phyloP scores from a whole-genome alignment of 2,113 vertebrate genomes.

The Equus przewalskii region DNA sequence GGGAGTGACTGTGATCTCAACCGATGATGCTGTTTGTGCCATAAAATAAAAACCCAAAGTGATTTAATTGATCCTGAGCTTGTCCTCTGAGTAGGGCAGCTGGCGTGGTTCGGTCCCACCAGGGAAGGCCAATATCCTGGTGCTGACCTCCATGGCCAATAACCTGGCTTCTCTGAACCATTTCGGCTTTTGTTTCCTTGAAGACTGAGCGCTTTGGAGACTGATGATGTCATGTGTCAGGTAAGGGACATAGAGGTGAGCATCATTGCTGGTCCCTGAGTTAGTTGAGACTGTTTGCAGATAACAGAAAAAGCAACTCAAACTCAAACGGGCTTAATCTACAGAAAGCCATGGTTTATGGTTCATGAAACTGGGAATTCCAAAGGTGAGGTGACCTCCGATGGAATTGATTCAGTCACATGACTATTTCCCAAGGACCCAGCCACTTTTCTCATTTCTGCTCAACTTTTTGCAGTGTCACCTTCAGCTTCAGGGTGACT shows the following conservation, averaged over 20 bases:
- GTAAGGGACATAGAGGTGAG: not conserved
- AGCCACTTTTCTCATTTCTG: not conserved
- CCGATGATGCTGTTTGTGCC: not conserved
- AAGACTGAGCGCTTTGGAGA: not conserved
- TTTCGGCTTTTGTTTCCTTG: not conserved
- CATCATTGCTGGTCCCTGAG: too few species aligned
- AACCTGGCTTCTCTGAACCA: not conserved
- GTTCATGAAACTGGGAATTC: not conserved
- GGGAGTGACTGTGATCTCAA: not conserved
- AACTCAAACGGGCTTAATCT: not conserved
- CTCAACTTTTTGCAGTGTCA: not conserved
- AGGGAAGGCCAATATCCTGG: not conserved
- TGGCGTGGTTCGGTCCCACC: not conserved
- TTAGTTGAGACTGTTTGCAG: not conserved
- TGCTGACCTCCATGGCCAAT: rapidly evolving
- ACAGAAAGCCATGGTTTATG: not conserved
- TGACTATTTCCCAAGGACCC: not conserved
- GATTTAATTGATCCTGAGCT: not conserved
- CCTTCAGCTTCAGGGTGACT: not conserved
- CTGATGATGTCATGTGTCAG: not conserved
- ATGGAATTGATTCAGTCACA: not conserved
- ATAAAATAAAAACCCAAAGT: not conserved
- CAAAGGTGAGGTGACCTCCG: not conserved
- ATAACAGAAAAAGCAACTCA: not conserved
- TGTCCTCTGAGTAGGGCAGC: not conserved